These are phyloP conservation scores for Ursus arctos DNA, from an alignment of 2,113 vertebrate species.

Conservation along the genomic window DNA sequence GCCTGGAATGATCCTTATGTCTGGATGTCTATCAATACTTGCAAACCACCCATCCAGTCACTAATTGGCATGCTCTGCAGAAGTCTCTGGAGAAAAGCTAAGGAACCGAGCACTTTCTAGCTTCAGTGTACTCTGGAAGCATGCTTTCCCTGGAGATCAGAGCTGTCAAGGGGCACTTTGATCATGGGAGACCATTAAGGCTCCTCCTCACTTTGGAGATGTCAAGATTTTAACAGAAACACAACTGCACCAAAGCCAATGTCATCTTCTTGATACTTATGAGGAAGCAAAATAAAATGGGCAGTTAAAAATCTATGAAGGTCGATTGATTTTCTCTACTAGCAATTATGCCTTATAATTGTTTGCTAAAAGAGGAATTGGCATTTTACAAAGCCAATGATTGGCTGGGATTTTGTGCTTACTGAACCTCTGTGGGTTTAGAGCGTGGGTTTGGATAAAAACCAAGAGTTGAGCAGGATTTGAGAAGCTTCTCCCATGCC, in stretches of 20 bases:
- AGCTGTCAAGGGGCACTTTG: background rate
- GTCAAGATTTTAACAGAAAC: constrained; percentile 48
- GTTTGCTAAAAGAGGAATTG: constrained; percentile 70
- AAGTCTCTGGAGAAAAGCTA: constrained; percentile 44
- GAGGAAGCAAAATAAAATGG: constrained; percentile 70
- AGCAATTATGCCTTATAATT: constrained; percentile 77
- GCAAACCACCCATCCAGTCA: background rate
- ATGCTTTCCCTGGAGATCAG: background rate
- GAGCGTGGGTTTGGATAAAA: constrained; percentile 69
- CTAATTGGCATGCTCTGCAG: constrained; percentile 1
- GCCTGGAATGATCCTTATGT: background rate
- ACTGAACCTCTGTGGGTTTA: constrained; percentile 51
- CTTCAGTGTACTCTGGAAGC: background rate
- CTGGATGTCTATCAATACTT: background rate
- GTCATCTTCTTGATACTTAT: constrained; percentile 64
- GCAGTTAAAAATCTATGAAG: constrained; percentile 77
- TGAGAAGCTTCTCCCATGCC: constrained; percentile 67
- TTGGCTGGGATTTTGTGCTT: constrained; percentile 64
- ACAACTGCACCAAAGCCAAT: constrained; percentile 13
- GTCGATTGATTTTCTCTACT: constrained; percentile 69
- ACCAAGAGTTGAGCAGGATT: constrained; percentile 62
- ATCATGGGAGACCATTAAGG: background rate
- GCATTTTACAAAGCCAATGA: constrained; percentile 73
- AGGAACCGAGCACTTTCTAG: background rate
- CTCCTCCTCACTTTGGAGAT: constrained; percentile 1